Evolutionary conservation across 2,797 vertebrate genomes (phyloP).

Genomic region (Pantherophis vulpinus): DNA sequence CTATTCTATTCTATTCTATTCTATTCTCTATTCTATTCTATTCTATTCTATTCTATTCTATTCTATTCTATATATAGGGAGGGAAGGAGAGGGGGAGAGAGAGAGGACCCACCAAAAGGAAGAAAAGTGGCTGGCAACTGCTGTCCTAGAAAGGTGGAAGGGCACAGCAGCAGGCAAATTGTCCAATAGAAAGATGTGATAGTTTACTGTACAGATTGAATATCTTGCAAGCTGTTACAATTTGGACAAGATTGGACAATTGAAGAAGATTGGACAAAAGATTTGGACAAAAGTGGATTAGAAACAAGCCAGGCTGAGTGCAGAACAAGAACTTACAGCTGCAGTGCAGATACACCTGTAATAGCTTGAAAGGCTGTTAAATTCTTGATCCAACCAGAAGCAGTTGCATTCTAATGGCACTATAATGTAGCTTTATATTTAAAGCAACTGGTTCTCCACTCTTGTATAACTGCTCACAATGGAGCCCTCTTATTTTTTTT

Average conservation of each 20-base stretch:
- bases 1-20: too few relatives aligned
- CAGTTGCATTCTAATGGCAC: not conserved
- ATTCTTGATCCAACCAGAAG: not conserved
- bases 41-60: too few relatives aligned
- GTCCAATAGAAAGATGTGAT: not conserved
- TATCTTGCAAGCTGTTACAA: not conserved
- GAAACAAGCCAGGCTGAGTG: not conserved
- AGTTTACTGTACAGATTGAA: not conserved
- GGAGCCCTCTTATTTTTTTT: not conserved
- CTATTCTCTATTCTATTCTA: too few relatives aligned
- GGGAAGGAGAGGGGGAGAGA: too few relatives aligned
- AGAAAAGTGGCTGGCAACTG: not conserved
- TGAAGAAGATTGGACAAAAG: not conserved
- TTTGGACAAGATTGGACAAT: not conserved
- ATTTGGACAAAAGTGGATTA: not conserved
- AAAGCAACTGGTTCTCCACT: not conserved
- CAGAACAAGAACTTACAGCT: not conserved
- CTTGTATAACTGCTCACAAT: not conserved
- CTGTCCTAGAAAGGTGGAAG: not conserved
- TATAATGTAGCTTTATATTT: not conserved
- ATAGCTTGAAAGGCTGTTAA: not conserved
- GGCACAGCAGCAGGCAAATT: not conserved
- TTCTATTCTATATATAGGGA: too few relatives aligned
- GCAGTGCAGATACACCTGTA: not conserved
- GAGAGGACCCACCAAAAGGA: not conserved